Base-by-base conservation (phyloP, 2,113 vertebrate genomes). In the Tychaedon coryphoeus region DNA sequence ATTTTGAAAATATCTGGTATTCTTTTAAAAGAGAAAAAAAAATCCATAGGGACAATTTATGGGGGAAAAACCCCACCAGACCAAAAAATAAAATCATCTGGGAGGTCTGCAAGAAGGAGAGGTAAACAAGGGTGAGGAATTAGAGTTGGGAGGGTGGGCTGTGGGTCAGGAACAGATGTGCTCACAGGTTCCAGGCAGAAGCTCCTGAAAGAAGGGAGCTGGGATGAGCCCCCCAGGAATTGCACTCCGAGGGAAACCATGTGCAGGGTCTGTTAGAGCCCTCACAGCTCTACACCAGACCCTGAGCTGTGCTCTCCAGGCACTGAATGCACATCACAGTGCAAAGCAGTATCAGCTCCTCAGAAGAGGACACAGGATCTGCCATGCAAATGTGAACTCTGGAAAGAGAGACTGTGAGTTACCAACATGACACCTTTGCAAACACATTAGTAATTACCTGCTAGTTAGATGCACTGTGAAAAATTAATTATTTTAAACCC, bases 111-210 rank as follows among this genome's bases (percentile, higher is more conserved):
- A 47, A 73, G 62, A 77, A 62, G 15, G 26, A 40, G 67, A 67
- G 36, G 13, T 47, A 84, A 81, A n/a, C 4, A 71, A 54, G 5
- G 13, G 40, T 40, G 53, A 40, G 24, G 26, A n/a, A 48, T 14
- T 60, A 15, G 29, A 58, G 18, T 10, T 51, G 33, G 34, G 34
- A 9, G 38, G 31, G 13, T 51, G 43, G 26, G 16, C 47, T 11
- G 2, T 24, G 26, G 45, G 36, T 26, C 51, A 65, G 64, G 50
- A 24, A 26, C 25, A 61, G 54, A 28, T 0, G 10, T 0, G 0
- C 15, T 75, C 28, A 25, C 22, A n/a, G 38, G 33, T 19, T 87
- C 34, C 20, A 81, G 36, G 45, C 31, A 62, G 50, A 89, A 62
- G 33, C 31, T 51, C 16, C 34, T 12, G 43, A 26, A 78, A 50